Evolutionary conservation across 1,140 invertebrate species (phyloP).

Genomic region (Drosophila subpulchrella): DNA sequence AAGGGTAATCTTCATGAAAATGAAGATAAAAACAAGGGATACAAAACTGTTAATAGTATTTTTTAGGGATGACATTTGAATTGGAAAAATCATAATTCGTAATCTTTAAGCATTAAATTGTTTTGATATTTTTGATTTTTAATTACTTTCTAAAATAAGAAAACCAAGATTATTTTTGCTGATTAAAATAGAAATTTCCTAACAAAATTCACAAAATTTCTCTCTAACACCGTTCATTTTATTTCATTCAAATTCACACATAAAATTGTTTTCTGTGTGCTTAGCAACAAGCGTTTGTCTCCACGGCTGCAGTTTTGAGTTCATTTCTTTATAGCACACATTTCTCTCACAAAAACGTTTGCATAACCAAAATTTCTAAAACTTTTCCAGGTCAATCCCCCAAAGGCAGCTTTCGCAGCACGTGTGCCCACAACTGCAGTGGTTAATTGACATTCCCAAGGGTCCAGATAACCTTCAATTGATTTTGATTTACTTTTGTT

Average conservation of each 20-base stretch:
- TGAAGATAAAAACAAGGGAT: background rate
- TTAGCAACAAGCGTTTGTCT: background rate
- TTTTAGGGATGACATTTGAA: too few relatives aligned
- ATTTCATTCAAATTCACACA: background rate
- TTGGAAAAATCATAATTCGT: too few relatives aligned
- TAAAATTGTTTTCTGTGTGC: conserved; percentile 14
- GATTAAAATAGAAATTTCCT: too few relatives aligned
- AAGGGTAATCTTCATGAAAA: background rate
- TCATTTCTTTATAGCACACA: conserved; percentile 25
- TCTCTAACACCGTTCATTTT: background rate
- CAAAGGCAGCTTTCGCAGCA: conserved; percentile 11
- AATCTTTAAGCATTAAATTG: too few relatives aligned
- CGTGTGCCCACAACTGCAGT: conserved; percentile 15
- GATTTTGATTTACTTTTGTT: conserved; percentile 57
- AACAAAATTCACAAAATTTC: too few relatives aligned
- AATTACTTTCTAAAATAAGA: background rate
- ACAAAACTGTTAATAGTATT: too few relatives aligned
- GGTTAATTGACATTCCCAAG: conserved; percentile 9
- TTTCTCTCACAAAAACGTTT: conserved; percentile 54
- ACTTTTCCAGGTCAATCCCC: conserved; percentile 16
- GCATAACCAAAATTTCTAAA: conserved; percentile 68
- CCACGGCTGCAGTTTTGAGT: conserved; percentile 30
- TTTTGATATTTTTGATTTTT: too few relatives aligned
- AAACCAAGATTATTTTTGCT: background rate
- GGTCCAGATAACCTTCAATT: conserved; percentile 44